A percentile compares a stretch with the other conserved stretches of the same genome.
phyloP scores from a whole-genome alignment of 2,797 vertebrate species.

The Gadopsis bispinosus region DNA sequence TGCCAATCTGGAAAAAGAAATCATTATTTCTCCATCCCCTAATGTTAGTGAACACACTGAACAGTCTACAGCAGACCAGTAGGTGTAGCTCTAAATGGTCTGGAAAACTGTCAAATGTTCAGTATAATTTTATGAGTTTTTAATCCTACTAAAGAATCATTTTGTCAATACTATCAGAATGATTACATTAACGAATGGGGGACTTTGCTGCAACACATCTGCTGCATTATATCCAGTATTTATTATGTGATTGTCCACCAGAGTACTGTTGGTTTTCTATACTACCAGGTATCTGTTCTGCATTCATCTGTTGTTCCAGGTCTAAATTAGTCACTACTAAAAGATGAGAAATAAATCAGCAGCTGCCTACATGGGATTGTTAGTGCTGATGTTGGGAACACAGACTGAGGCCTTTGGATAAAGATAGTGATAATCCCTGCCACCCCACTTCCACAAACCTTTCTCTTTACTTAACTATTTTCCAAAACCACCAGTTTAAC shows the following conservation, averaged over 20 bases:
- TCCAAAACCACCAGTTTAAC: neutral
- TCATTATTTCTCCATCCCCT: neutral
- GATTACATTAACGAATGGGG: neutral
- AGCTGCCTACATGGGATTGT: too few species aligned
- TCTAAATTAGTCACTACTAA: too few species aligned
- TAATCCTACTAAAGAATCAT: too few species aligned
- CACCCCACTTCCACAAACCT: neutral
- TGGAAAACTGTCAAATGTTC: neutral
- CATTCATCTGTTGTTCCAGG: neutral
- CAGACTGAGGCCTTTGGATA: neutral
- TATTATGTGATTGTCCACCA: too few species aligned
- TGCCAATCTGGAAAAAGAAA: too few species aligned
- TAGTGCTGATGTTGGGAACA: too few species aligned
- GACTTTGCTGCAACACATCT: neutral
- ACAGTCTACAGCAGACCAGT: neutral
- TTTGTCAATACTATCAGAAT: neutral
- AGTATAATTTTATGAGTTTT: neutral
- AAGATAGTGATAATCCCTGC: neutral
- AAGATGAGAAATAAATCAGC: too few species aligned
- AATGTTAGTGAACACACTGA: neutral
- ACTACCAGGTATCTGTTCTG: too few species aligned
- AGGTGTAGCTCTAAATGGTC: neutral
- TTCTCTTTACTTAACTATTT: neutral
- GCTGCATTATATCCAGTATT: neutral
- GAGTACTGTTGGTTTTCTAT: neutral